Percentiles rank a stretch among this genome's conserved stretches.
These are phyloP conservation scores for Ranitomeya imitator DNA, from an alignment of 2,113 vertebrate genomes.

Conservation along the genomic window DNA sequence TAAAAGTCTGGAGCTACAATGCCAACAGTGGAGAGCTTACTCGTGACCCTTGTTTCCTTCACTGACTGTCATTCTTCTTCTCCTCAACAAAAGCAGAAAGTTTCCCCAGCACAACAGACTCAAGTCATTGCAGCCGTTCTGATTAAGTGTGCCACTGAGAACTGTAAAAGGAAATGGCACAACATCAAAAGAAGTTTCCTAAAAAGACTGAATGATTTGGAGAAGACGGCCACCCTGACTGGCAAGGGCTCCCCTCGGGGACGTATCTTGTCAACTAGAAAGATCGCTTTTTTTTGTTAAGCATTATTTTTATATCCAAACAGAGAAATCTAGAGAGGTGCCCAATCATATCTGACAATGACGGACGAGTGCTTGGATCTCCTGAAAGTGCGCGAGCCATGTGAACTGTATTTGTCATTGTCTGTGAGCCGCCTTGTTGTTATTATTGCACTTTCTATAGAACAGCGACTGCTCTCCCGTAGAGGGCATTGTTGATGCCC, in stretches of 20 bases:
- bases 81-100: constrained; percentile 28
- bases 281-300: constrained; percentile 45
- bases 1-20: neutral
- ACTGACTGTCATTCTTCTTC: neutral
- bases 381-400: constrained; percentile 17
- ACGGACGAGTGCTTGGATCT: constrained; percentile 26
- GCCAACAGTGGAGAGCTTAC: neutral
- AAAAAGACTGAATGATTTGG: constrained; percentile 49
- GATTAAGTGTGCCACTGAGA: constrained; percentile 38
- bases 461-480: neutral
- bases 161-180: constrained; percentile 51
- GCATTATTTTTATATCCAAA: constrained; percentile 47
- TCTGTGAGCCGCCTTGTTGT: neutral
- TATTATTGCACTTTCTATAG: constrained; percentile 5
- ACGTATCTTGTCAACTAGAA: constrained; percentile 49
- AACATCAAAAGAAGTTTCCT: constrained; percentile 53
- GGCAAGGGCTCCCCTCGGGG: constrained; percentile 42
- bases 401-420: constrained; percentile 39
- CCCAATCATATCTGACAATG: constrained; percentile 52
- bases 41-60: constrained; percentile 1
- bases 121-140: constrained; percentile 2
- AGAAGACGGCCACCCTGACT: constrained; percentile 53
- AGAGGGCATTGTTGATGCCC: constrained; percentile 6
- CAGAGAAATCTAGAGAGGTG: constrained; percentile 41
- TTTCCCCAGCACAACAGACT: neutral